Evolutionary conservation across 2,797 vertebrate species (phyloP).

Genomic region (Falco berigora): DNA sequence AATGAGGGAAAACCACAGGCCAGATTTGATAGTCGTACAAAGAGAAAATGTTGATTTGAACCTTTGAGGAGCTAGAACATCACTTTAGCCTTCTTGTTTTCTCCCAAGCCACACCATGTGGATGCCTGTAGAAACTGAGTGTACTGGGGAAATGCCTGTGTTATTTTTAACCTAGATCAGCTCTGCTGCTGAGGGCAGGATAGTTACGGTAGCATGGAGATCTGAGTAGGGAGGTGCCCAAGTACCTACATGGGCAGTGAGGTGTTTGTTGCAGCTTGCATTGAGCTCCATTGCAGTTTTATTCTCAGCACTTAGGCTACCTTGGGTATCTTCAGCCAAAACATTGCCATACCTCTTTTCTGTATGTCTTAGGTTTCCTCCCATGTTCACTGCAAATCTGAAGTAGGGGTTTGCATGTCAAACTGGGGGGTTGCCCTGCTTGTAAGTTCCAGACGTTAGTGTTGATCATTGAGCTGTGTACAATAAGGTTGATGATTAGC

Average conservation of each 20-base stretch:
- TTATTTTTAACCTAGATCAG: not conserved
- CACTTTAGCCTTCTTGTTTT: not conserved
- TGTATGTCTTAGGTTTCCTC: not conserved
- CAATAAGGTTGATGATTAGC: not conserved
- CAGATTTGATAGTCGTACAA: not conserved
- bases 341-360: not conserved
- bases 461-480: not conserved
- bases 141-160: not conserved
- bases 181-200: not conserved
- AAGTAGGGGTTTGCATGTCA: not conserved
- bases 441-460: rapidly evolving
- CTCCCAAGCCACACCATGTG: not conserved
- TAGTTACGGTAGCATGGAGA: not conserved
- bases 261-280: not conserved
- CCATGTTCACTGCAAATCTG: not conserved
- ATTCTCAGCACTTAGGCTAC: not conserved
- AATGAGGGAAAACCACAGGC: not conserved
- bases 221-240: not conserved
- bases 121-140: not conserved
- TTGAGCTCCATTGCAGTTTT: not conserved
- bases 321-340: not conserved
- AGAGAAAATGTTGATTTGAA: not conserved
- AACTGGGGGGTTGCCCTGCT: not conserved
- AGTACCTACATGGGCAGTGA: not conserved
- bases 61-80: not conserved